Conservation (phyloP, 2,113 vertebrate genomes). For the Neopipo cinnamomea region DNA sequence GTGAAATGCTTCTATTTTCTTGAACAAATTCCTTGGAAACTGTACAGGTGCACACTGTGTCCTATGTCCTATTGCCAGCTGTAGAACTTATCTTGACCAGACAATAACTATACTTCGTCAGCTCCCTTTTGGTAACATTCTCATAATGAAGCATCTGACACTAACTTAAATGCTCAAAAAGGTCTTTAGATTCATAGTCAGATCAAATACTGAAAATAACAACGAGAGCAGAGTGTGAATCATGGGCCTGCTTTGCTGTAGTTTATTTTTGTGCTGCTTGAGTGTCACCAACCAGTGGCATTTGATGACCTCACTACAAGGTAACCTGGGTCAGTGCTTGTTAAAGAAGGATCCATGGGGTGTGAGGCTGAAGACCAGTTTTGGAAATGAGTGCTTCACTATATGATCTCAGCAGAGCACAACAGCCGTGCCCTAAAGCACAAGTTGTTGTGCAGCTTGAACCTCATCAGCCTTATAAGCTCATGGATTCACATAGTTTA, state of each 20-base stretch:
- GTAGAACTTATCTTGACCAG: neutral
- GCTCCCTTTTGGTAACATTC: neutral
- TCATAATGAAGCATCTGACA: neutral
- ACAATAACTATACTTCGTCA: neutral
- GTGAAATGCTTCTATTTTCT: conserved; percentile 64
- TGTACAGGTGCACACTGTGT: conserved; percentile 48
- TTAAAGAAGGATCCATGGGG: neutral
- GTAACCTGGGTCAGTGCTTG: neutral
- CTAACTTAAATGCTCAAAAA: neutral
- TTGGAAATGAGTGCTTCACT: neutral
- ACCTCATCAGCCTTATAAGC: neutral
- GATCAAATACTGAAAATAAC: conserved; percentile 19
- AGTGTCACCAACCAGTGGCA: neutral
- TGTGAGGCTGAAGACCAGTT: neutral
- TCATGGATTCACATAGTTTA: neutral
- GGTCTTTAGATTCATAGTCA: neutral
- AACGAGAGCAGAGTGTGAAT: neutral
- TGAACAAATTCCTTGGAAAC: conserved; percentile 55
- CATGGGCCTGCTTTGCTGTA: neutral
- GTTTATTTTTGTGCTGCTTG: conserved; percentile 44
- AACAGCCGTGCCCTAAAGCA: neutral
- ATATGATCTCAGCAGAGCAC: neutral
- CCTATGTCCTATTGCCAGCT: neutral
- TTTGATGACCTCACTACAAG: conserved; percentile 3
- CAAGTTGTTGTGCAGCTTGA: neutral